A percentile compares a stretch with the other conserved stretches of the same genome.
Conservation (phyloP, 2,888 invertebrate genomes). For the Dendrolimus pini region DNA sequence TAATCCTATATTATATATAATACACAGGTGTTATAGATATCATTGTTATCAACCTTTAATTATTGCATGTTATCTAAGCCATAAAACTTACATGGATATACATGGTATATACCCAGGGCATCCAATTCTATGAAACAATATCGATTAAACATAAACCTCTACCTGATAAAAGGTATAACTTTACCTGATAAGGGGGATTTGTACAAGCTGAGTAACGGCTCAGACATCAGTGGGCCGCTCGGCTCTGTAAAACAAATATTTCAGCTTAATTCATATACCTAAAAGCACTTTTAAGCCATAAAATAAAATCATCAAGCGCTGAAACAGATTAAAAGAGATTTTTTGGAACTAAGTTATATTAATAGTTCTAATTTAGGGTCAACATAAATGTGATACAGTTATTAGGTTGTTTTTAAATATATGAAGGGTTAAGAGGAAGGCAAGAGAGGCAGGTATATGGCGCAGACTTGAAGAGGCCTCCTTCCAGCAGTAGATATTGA, state of each 20-base stretch:
- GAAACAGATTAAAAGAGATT: no score
- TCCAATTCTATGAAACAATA: not conserved
- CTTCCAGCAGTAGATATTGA: no score
- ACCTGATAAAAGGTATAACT: constrained; percentile 1
- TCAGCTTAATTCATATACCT: not conserved
- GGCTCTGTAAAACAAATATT: constrained; percentile 49
- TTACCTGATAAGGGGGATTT: constrained; percentile 72
- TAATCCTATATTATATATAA: no score
- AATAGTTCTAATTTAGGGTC: no score
- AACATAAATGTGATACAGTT: no score
- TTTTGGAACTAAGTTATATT: no score
- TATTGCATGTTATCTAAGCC: not conserved
- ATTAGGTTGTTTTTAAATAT: no score
- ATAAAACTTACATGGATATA: not conserved
- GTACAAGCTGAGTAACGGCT: constrained; percentile 69
- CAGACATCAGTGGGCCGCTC: constrained; percentile 60
- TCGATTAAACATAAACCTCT: not conserved
- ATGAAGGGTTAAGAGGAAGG: no score
- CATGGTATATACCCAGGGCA: not conserved
- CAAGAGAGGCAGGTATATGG: no score
- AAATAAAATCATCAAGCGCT: no score
- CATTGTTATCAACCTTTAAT: not conserved
- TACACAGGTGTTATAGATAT: no score
- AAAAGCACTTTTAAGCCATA: not conserved
- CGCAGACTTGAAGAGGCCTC: no score